Conservation (phyloP, 2,113 vertebrate genomes). For the Anguilla japonica region DNA sequence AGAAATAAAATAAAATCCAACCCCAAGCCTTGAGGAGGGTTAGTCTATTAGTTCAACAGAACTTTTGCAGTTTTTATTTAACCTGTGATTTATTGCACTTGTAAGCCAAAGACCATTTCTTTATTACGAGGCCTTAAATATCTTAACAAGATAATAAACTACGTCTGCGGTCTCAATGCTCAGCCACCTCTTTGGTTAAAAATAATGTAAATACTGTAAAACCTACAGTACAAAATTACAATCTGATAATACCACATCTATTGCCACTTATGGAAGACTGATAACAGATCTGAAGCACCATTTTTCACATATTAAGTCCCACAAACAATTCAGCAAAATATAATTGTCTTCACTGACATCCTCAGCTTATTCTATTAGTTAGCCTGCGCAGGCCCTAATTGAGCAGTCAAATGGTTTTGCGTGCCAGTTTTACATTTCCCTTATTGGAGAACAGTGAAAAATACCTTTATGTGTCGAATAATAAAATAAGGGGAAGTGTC, state of each 20-base stretch:
- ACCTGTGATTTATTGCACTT: not conserved
- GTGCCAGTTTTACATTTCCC: no score
- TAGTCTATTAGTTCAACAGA: not conserved
- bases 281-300: not conserved
- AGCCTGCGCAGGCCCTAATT: no score
- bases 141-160: conserved; percentile 1
- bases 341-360: not conserved
- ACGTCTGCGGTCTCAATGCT: not conserved
- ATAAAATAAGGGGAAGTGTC: no score
- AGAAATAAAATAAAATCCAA: not conserved
- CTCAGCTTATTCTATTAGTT: not conserved
- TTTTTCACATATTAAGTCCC: not conserved
- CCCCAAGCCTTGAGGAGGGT: not conserved
- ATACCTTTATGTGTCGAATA: no score
- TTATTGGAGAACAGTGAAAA: no score
- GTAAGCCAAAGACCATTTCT: not conserved
- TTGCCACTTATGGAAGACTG: not conserved
- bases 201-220: not conserved
- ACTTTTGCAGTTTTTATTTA: not conserved
- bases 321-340: not conserved
- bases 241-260: not conserved
- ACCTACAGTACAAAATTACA: not conserved
- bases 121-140: not conserved
- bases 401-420: not conserved
- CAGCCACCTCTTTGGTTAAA: not conserved